Evolutionary conservation across 2,113 vertebrate species (phyloP).

Genomic region (Mustela lutreola): DNA sequence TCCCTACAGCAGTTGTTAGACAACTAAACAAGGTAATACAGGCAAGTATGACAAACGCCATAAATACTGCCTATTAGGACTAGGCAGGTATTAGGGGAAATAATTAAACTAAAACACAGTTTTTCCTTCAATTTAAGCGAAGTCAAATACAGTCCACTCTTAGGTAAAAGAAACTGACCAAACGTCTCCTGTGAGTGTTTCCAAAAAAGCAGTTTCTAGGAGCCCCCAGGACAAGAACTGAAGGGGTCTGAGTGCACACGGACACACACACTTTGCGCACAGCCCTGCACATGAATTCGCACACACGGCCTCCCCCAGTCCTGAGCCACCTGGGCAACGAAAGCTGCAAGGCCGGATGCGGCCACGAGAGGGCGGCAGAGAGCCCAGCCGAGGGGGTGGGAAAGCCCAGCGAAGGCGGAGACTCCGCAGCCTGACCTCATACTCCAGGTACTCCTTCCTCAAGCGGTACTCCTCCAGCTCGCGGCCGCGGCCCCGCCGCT

Average conservation of each 20-base stretch:
- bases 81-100: not conserved
- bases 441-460: conserved; percentile 86
- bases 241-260: not conserved
- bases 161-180: not conserved
- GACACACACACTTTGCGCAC: not conserved
- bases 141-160: not conserved
- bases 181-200: not conserved
- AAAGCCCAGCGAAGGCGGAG: conserved; percentile 65
- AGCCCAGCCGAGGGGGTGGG: not conserved
- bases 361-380: conserved; percentile 51
- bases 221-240: not conserved
- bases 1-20: not conserved
- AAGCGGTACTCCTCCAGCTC: conserved; percentile 90
- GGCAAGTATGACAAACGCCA: not conserved
- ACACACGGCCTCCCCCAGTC: accelerated
- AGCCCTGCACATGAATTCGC: accelerated
- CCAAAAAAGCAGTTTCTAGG: not conserved
- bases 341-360: not conserved
- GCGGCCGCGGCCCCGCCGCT: conserved; percentile 87
- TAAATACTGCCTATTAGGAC: not conserved
- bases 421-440: conserved; percentile 82
- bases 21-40: not conserved
- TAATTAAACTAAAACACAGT: not conserved
- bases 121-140: not conserved
- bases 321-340: accelerated